Conservation (phyloP, 2,797 vertebrate species). For the Falco biarmicus region DNA sequence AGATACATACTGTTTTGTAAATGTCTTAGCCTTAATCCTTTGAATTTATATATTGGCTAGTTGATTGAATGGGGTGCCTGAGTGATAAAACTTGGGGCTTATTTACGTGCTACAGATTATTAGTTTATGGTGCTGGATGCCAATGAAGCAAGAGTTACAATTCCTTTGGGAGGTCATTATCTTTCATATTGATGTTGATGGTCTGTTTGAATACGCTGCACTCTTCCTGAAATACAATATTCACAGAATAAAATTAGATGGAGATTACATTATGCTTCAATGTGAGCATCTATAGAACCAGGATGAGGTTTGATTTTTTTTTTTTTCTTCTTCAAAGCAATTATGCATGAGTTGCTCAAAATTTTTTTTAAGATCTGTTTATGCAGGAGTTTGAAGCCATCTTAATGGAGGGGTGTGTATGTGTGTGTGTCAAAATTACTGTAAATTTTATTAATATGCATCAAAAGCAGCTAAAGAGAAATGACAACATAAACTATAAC, state of each 20-base stretch:
- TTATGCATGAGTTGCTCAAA: not conserved
- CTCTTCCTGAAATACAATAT: not conserved
- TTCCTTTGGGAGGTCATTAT: conserved; percentile 21
- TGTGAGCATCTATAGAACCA: not conserved
- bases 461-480: not conserved
- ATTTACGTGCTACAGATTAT: not conserved
- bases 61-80: not conserved
- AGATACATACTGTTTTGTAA: not conserved
- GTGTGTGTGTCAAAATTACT: not conserved
- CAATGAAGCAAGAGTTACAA: not conserved
- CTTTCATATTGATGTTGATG: not conserved
- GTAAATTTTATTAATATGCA: not conserved
- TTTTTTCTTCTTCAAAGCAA: not conserved
- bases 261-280: not conserved
- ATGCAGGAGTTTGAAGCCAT: not conserved
- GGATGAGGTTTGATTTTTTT: not conserved
- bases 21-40: not conserved
- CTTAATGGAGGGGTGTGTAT: too few species aligned
- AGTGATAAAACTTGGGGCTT: not conserved
- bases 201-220: not conserved
- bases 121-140: not conserved
- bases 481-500: not conserved
- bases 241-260: not conserved
- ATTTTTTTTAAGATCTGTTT: not conserved
- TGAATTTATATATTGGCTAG: not conserved